These are phyloP conservation scores for Amblyopsis rosae DNA, from an alignment of 2,113 vertebrate species.

Conservation along the genomic window DNA sequence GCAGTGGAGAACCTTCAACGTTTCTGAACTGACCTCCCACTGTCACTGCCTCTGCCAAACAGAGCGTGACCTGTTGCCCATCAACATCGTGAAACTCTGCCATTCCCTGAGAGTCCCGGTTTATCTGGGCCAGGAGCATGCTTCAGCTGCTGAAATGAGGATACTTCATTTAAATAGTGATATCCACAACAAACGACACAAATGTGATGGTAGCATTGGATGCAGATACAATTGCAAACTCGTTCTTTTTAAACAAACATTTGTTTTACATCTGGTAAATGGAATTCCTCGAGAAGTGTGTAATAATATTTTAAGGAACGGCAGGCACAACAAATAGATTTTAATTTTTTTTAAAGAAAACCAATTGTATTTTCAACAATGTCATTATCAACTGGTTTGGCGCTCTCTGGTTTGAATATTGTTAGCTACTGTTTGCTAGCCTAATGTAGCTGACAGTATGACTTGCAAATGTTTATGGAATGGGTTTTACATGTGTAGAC, in stretches of 20 bases:
- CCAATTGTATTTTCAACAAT: too few species aligned
- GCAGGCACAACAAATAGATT: too few species aligned
- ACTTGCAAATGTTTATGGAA: too few species aligned
- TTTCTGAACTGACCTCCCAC: slow-evolving; percentile 83
- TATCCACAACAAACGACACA: neutral
- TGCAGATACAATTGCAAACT: neutral
- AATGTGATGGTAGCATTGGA: neutral
- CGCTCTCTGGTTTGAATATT: too few species aligned
- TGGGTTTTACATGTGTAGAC: too few species aligned
- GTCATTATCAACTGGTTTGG: too few species aligned
- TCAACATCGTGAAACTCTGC: slow-evolving; percentile 94
- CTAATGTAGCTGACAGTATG: too few species aligned
- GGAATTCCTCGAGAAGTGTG: too few species aligned
- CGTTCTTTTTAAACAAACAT: neutral
- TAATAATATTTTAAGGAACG: too few species aligned
- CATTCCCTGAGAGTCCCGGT: slow-evolving; percentile 97
- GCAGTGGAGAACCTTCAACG: neutral
- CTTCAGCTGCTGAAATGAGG: slow-evolving; percentile 75
- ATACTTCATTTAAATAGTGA: neutral
- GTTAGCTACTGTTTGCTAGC: too few species aligned
- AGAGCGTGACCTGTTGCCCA: slow-evolving; percentile 94
- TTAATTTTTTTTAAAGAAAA: too few species aligned
- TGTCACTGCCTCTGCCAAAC: slow-evolving; percentile 93
- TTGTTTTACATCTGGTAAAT: neutral
- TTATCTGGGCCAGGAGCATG: slow-evolving; percentile 98